Percentiles rank a stretch among this genome's conserved stretches.
Evolutionary conservation across 2,113 vertebrate genomes (phyloP).

Genomic region (Xerus inauris): DNA sequence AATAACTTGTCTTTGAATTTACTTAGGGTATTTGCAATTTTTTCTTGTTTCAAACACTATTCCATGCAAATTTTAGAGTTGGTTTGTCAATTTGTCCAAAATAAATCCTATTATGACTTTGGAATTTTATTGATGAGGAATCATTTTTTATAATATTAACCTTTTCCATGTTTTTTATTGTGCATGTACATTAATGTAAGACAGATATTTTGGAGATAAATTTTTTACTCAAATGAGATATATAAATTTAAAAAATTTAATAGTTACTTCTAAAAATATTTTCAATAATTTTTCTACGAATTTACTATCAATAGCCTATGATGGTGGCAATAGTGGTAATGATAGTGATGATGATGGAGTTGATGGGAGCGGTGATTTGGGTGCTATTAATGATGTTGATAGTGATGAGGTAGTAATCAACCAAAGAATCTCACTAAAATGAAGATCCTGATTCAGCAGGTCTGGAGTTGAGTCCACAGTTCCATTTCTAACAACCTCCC

Average conservation of each 20-base stretch:
- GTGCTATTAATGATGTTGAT: too few species aligned
- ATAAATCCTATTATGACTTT: constrained; percentile 14
- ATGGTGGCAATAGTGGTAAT: neutral
- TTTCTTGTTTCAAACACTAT: constrained; percentile 39
- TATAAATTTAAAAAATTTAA: constrained; percentile 1
- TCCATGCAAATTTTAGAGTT: constrained; percentile 7
- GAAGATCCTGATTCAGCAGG: neutral
- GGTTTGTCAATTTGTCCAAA: neutral
- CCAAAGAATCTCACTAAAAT: neutral
- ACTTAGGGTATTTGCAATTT: neutral
- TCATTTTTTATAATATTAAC: constrained; percentile 27
- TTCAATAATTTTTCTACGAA: neutral
- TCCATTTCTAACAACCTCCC: neutral
- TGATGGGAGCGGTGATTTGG: neutral
- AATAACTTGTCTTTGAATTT: constrained; percentile 29
- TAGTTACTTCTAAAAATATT: constrained; percentile 23
- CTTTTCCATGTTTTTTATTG: neutral
- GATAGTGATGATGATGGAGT: neutral
- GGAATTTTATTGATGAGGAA: constrained; percentile 27
- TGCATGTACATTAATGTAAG: neutral
- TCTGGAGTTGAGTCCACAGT: neutral
- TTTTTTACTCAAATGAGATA: neutral
- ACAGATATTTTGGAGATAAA: neutral
- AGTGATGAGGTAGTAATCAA: too few species aligned
- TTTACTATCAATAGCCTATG: neutral